These are phyloP conservation scores for Rhagophthalmus giganteus DNA, from an alignment of 2,888 invertebrate genomes.

Conservation along the genomic window DNA sequence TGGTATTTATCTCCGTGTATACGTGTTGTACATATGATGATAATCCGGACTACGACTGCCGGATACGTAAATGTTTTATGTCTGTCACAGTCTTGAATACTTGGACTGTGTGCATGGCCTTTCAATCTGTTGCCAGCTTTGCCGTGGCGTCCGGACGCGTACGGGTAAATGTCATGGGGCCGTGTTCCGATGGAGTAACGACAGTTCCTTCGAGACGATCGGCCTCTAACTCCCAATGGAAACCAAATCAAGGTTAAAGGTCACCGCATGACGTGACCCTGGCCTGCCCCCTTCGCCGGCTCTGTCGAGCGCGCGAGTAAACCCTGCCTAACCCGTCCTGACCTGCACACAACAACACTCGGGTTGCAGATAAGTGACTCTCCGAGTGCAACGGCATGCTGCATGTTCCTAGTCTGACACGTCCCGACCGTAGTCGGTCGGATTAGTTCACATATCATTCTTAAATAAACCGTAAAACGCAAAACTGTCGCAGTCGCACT, in stretches of 20 bases:
- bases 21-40: slow-evolving; percentile 37
- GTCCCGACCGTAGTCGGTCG: slow-evolving; percentile 22
- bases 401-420: slow-evolving; percentile 40
- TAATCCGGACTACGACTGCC: slow-evolving; percentile 35
- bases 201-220: slow-evolving; percentile 44
- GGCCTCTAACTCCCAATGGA: slow-evolving; percentile 72
- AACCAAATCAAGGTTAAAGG: slow-evolving; percentile 80
- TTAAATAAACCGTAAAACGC: slow-evolving; percentile 20
- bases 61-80: slow-evolving; percentile 44
- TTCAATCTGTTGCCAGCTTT: slow-evolving; percentile 48
- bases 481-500: slow-evolving; percentile 44
- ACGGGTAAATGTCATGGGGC: slow-evolving; percentile 33
- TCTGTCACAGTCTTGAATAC: slow-evolving; percentile 62
- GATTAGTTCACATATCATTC: slow-evolving; percentile 16
- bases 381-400: slow-evolving; percentile 48
- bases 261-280: slow-evolving; percentile 74
- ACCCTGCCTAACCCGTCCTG: slow-evolving; percentile 36
- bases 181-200: slow-evolving; percentile 39
- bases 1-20: slow-evolving; percentile 65
- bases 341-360: slow-evolving; percentile 45
- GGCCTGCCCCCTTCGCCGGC: slow-evolving; percentile 58
- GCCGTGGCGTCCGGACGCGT: slow-evolving; percentile 38
- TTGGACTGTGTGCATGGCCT: slow-evolving; percentile 64
- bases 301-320: slow-evolving; percentile 53
- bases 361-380: slow-evolving; percentile 51